Base-by-base conservation (phyloP, 1,140 invertebrate genomes). In the Phocides pigmalion region DNA sequence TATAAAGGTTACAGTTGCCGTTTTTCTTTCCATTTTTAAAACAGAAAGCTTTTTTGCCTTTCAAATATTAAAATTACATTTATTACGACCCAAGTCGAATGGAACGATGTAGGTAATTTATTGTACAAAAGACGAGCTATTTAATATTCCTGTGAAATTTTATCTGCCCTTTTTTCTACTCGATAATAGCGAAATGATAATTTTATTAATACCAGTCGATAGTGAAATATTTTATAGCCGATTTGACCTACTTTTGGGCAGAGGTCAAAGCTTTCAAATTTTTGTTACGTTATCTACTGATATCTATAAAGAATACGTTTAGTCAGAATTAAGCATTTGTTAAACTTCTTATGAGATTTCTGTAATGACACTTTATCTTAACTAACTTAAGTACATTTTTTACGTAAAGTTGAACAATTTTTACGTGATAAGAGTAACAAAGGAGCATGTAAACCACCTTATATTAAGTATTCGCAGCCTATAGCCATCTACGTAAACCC, bases 71-170 rank as follows among this genome's bases (percentile, higher is more conserved):
- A 44, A 56, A 56, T 46, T 32, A 56, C 53, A 42, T 42, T 56
- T 56, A 58, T 58, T 19, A 46, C 54, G 25, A n/a, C 5, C 25
- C 41, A 39, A 58, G 22, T 46, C 42, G 16, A 46, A 17, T 35
- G 54, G 16, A 59, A 46, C n/a, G 56, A 14, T 47, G 28, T 59
- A n/a, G n/a, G n/a, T n/a, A 59, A 59, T 59, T 59, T 59, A 59
- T 59, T 35, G 56, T 42, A 47, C 56, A 59, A 59, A 59, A 47
- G 56, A 37, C 14, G 4, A 16, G 12, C 56, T 59, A 46, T 59
- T 59, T 59, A 59, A 59, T 59, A 59, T 59, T 59, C 56, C 16
- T 9, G 20, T 47, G 15, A 37, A 58, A 58, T 46, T 46, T 58
- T 32, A 58, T 58, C 54, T 41, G 22, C 14, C 4, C 19, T 44